A percentile compares a stretch with the other conserved stretches of the same genome.
These are phyloP conservation scores for Lacanobia oleracea DNA, from an alignment of 2,888 invertebrate species.

Conservation along the genomic window DNA sequence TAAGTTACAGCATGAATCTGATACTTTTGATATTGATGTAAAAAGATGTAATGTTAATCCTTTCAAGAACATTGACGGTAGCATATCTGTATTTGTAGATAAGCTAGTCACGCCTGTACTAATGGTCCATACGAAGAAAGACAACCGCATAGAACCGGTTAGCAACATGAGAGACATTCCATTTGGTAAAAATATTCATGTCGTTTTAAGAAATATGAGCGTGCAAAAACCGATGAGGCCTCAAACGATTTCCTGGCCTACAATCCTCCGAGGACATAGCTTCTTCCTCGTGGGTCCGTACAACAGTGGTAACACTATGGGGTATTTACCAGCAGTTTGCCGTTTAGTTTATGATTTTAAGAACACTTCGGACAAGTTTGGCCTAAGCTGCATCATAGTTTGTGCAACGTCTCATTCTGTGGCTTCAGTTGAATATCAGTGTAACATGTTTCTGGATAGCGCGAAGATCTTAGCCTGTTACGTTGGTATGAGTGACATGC, in stretches of 20 bases:
- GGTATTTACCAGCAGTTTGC: conserved; percentile 93
- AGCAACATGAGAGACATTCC: conserved; percentile 77
- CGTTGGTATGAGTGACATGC: conserved; percentile 81
- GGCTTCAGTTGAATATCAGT: conserved; percentile 82
- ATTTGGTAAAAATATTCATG: conserved; percentile 78
- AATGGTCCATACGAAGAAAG: conserved; percentile 84
- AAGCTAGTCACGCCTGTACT: conserved; percentile 82
- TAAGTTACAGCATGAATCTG: conserved; percentile 17
- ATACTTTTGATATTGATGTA: conserved; percentile 23
- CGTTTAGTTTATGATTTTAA: conserved; percentile 89
- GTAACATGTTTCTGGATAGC: conserved; percentile 81
- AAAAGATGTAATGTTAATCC: conserved; percentile 79
- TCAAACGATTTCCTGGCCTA: conserved; percentile 93
- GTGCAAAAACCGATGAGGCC: conserved; percentile 87
- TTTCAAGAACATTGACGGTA: conserved; percentile 80
- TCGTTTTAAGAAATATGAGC: conserved; percentile 76
- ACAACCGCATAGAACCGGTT: conserved; percentile 77
- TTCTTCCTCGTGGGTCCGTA: conserved; percentile 91
- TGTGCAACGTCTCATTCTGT: conserved; percentile 92
- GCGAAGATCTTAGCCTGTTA: conserved; percentile 82
- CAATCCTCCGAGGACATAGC: conserved; percentile 92
- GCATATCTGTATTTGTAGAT: conserved; percentile 84
- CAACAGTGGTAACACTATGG: conserved; percentile 93
- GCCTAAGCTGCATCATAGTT: conserved; percentile 92
- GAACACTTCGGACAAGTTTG: conserved; percentile 79